Percentiles rank a stretch among this genome's conserved stretches.
phyloP scores from a whole-genome alignment of 2,797 vertebrate genomes.

The Clarias pachynema region DNA sequence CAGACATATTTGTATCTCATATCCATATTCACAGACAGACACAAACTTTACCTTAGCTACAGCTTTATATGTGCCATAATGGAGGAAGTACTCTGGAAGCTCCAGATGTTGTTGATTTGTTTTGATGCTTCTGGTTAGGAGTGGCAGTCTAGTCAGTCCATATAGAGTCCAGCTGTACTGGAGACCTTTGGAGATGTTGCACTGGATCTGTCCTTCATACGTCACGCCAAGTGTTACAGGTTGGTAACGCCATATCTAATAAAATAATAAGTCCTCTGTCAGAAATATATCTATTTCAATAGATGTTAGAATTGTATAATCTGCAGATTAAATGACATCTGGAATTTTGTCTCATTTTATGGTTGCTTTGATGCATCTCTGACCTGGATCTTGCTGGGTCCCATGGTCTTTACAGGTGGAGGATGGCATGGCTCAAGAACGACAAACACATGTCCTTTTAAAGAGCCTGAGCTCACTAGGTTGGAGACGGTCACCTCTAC shows the following conservation, averaged over 20 bases:
- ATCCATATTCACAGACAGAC: neutral
- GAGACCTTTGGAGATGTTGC: slow-evolving; percentile 73
- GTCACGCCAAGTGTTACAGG: slow-evolving; percentile 75
- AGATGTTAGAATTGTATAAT: neutral
- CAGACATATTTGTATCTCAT: neutral
- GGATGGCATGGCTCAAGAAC: slow-evolving; percentile 76
- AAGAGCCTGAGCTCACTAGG: slow-evolving; percentile 72
- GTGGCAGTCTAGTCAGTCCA: slow-evolving; percentile 58
- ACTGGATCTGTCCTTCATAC: slow-evolving; percentile 75
- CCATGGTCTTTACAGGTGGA: slow-evolving; percentile 82
- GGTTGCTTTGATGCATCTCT: neutral
- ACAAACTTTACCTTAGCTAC: slow-evolving; percentile 70
- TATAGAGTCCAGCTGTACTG: slow-evolving; percentile 77
- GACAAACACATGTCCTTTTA: slow-evolving; percentile 77
- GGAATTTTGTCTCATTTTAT: neutral
- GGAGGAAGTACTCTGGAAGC: slow-evolving; percentile 72
- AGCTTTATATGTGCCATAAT: slow-evolving; percentile 77
- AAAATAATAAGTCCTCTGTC: neutral
- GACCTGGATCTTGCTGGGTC: slow-evolving; percentile 80
- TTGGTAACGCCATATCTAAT: slow-evolving; percentile 76
- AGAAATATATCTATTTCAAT: neutral
- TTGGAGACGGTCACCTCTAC: slow-evolving; percentile 75
- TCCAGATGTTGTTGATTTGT: slow-evolving; percentile 68
- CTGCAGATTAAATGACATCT: neutral
- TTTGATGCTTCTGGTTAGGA: slow-evolving; percentile 64